These are phyloP conservation scores for Tricholauxania praeusta DNA, from an alignment of 2,888 invertebrate species.

Conservation along the genomic window DNA sequence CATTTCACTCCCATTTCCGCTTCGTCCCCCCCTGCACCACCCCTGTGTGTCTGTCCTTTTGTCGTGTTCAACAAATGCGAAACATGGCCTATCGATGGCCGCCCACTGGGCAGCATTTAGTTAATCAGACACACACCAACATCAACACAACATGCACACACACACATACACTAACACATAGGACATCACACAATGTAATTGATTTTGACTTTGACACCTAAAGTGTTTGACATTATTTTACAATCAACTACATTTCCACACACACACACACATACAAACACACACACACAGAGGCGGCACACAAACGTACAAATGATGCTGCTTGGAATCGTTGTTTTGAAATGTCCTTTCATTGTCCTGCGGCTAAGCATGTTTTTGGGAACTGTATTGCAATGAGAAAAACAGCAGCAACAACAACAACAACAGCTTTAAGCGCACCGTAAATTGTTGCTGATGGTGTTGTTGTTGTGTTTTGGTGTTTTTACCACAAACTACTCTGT, in stretches of 20 bases:
- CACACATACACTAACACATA: neutral
- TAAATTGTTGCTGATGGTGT: no score
- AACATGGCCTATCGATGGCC: constrained; percentile 17
- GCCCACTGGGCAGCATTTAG: constrained; percentile 23
- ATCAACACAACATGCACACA: constrained; percentile 24
- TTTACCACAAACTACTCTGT: no score
- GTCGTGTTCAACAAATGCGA: constrained; percentile 25
- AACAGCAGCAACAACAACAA: no score
- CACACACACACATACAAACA: constrained; percentile 21
- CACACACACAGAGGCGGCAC: constrained; percentile 2
- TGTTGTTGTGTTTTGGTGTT: no score
- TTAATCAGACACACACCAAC: constrained; percentile 17
- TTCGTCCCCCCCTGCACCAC: neutral
- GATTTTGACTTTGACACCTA: constrained; percentile 38
- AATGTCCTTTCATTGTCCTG: constrained; percentile 17
- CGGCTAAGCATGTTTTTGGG: neutral
- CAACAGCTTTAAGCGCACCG: no score
- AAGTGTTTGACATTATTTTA: constrained; percentile 44
- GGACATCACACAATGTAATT: constrained; percentile 32
- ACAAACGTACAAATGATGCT: constrained; percentile 6
- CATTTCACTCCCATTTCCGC: neutral
- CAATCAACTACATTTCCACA: constrained; percentile 34
- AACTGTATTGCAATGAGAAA: no score
- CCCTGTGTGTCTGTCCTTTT: neutral
- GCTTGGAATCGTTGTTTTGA: constrained; percentile 5